These are phyloP conservation scores for Heliocidaris tuberculata DNA, from an alignment of 35 echinoderm and acorn worm species.

Conservation along the genomic window DNA sequence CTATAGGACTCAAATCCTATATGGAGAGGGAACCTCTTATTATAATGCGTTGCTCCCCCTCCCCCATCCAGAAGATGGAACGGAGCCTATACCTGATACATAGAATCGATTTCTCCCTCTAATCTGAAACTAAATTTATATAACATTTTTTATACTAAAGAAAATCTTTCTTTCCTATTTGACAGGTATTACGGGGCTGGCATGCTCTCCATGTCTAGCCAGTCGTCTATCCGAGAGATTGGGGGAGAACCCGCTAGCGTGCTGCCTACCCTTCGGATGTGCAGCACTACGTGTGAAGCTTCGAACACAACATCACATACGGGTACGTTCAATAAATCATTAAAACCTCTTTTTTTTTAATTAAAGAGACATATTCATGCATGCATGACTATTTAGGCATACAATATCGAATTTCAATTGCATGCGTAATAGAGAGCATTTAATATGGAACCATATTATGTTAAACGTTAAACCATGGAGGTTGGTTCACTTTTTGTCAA, in stretches of 20 bases:
- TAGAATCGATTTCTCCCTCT: background rate
- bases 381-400: too few relatives aligned
- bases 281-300: conserved; percentile 16
- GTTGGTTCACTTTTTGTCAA: too few relatives aligned
- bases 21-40: too few relatives aligned
- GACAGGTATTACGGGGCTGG: conserved; percentile 25
- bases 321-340: background rate
- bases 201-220: background rate
- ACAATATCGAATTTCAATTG: too few relatives aligned
- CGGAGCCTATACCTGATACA: background rate
- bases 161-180: background rate
- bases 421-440: too few relatives aligned
- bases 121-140: background rate
- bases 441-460: too few relatives aligned
- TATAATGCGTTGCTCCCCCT: background rate
- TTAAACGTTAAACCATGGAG: too few relatives aligned
- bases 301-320: conserved; percentile 29
- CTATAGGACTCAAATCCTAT: too few relatives aligned
- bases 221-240: conserved; percentile 16
- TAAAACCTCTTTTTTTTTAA: background rate
- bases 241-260: background rate
- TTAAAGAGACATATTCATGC: too few relatives aligned
- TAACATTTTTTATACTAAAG: background rate
- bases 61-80: background rate
- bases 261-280: conserved; percentile 21